Base-by-base conservation (phyloP, 2,888 invertebrate species). In the Bellardia pandia region DNA sequence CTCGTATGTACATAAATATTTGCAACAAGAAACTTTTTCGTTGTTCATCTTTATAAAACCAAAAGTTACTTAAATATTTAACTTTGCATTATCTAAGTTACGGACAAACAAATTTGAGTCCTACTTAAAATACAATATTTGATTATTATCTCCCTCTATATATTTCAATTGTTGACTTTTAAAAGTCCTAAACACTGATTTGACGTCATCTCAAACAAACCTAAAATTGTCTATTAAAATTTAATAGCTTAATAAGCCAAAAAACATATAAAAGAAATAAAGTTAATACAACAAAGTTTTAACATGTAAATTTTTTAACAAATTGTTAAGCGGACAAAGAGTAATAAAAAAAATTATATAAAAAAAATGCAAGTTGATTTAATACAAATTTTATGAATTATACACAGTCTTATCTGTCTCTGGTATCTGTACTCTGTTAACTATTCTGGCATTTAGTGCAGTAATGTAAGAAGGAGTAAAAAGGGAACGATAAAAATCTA, bases 301-400 rank as follows among this genome's bases (percentile, higher is more conserved):
- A 13, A 13, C 60, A 75, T 45, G 51, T 62, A 48, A 62, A 40
- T 75, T 71, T 66, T 66, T 69, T 45, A 60, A 30, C 30, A 45
- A 60, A 45, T 74, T 60, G 45, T 68, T 7, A 13, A 14, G 45
- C 3, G 48, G 14, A 14, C 68, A 23, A 30, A 14, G 37, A 37
- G 58, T 5, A 14, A 72, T 7, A 14, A 72, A 58, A 42, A 72
- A 42, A 13, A 23, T 37, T 30, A 30, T n/a, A 53, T 48, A 45
- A 11, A 45, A 40, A 78, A 69, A 60, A 16, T 33, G 6, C 30
- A 53, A 64, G 72, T 64, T 80, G 64, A 75, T 75, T 75, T 68
- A 82, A 68, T n/a, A 64, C 62, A 80, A 82, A 68, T 68, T 82
- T 68, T 60, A 51, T 68, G 81, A 75, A 60, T 68, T 40, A 40